Evolutionary conservation across 2,888 invertebrate species (phyloP).

Genomic region (Himalopsyche japonica): DNA sequence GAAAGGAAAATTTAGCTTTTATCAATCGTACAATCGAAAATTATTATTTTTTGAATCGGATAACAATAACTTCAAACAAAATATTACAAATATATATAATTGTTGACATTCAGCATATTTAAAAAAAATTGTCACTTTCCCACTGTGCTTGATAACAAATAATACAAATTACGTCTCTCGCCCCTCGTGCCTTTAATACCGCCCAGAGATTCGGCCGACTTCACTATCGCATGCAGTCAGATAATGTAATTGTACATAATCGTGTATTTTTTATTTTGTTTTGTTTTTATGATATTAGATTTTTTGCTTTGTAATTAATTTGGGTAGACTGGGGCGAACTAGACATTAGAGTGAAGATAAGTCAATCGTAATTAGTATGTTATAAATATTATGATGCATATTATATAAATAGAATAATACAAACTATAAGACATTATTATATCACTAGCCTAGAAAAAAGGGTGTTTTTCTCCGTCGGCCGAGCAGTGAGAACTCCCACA

Average conservation of each 20-base stretch:
- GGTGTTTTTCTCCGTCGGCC: too few relatives aligned
- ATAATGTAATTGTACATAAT: constrained; percentile 29
- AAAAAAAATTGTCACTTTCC: background rate
- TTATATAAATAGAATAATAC: too few relatives aligned
- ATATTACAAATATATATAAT: too few relatives aligned
- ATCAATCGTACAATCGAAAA: too few relatives aligned
- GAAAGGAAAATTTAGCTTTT: too few relatives aligned
- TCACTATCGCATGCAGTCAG: constrained; percentile 16
- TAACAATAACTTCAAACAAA: too few relatives aligned
- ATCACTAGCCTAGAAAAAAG: too few relatives aligned
- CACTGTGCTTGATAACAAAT: background rate
- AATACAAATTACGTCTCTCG: background rate
- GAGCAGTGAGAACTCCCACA: too few relatives aligned
- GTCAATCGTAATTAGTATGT: background rate
- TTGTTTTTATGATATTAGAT: constrained; percentile 28
- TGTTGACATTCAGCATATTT: too few relatives aligned
- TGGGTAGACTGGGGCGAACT: background rate
- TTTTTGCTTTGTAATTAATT: constrained; percentile 24
- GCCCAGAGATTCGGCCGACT: background rate
- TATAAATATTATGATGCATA: background rate
- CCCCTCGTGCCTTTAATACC: background rate
- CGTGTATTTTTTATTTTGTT: constrained; percentile 22
- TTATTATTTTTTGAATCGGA: too few relatives aligned
- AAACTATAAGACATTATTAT: too few relatives aligned
- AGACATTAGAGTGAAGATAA: background rate